Evolutionary conservation across 2,797 vertebrate genomes (phyloP).

Genomic region (Allobates femoralis): DNA sequence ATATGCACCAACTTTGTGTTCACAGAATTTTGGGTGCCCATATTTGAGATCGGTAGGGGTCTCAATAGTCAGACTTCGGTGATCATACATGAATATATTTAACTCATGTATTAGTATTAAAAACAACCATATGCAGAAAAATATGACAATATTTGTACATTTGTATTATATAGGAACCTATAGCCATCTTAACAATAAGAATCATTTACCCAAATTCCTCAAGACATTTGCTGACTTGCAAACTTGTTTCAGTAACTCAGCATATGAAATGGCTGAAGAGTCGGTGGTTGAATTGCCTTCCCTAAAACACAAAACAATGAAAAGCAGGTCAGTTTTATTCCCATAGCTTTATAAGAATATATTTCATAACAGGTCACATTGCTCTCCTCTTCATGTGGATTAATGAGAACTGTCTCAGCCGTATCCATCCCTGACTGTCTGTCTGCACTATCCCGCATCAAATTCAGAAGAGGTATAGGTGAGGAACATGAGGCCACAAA

Average conservation of each 20-base stretch:
- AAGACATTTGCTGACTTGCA: slow-evolving; percentile 82
- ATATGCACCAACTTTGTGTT: no score
- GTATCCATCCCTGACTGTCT: not conserved
- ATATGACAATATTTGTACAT: no score
- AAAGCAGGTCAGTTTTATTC: not conserved
- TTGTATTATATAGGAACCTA: no score
- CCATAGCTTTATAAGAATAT: not conserved
- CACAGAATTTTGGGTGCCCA: no score
- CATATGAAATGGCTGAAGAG: slow-evolving; percentile 77
- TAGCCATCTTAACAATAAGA: no score
- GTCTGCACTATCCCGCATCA: not conserved
- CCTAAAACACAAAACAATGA: slow-evolving; percentile 69
- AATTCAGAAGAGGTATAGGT: not conserved
- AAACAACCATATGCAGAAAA: no score
- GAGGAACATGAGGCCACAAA: no score
- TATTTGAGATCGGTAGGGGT: no score
- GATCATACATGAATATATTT: no score
- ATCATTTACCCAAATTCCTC: slow-evolving; percentile 76
- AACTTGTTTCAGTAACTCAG: slow-evolving; percentile 78
- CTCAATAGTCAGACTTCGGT: no score
- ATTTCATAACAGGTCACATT: not conserved
- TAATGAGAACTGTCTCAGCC: not conserved
- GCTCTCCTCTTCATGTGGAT: not conserved
- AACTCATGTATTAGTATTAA: no score
- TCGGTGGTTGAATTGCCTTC: slow-evolving; percentile 81